Evolutionary conservation across 1,140 invertebrate species (phyloP), one percentile per base, ranked within the genome.

Genomic region (Brachionus rotundiformis): DNA sequence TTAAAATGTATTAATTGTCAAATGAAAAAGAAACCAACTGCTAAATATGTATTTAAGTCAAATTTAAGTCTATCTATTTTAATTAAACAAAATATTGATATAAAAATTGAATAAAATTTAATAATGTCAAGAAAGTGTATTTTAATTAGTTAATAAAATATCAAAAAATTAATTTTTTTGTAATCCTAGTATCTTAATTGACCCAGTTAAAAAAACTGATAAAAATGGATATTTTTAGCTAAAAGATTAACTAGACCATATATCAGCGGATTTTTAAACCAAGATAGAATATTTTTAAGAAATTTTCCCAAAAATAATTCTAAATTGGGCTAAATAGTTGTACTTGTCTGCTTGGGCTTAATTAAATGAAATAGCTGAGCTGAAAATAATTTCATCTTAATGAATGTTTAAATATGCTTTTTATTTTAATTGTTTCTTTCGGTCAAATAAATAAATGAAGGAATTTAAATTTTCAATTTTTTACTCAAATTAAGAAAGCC

Each of bases 371-470:
- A 54, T 54, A n/a, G 19, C 23, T 54, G 47, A 54, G 47, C 47
- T 23, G 47, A 54, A 54, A 54, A 19, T 54, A 19, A 54, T 54
- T 54, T 54, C n/a, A 54, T 54, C 23, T 54, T 54, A n/a, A 54
- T 54, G 8, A 54, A 54, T 54, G 47, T 54, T 54, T 1, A 54
- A 54, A 54, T 54, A 54, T 54, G 47, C 47, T 54, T 54, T 54
- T 1, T 8, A 54, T 16, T 25, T n/a, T 19, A 54, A 19, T 49
- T 49, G 47, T 49, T 54, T 54, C 19, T 54, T 16, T 54, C 47
- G 47, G 47, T 54, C 47, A 54, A 19, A 19, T 54, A 54, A 54
- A 54, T 25, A 19, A 54, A 54, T 54, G n/a, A 54, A 54, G 4
- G 23, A 54, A 11, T 41, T 13, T 11, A 54, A 49, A 54, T 19